phyloP scores from a whole-genome alignment of 92 coral and sea anemone species.

The Siderastrea siderea region DNA sequence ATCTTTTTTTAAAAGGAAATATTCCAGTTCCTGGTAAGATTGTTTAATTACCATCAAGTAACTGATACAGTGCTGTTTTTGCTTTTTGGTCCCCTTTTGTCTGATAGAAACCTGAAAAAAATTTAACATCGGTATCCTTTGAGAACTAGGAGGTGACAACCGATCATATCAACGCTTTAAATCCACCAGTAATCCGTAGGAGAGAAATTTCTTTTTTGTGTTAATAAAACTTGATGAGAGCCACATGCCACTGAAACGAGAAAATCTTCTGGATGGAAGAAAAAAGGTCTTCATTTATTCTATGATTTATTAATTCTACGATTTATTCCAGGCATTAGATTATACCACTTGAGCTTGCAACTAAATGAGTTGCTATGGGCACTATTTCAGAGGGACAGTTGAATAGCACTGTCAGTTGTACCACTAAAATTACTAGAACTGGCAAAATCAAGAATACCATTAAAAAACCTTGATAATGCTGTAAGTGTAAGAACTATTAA shows the following conservation, averaged over 20 bases:
- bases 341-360: no score
- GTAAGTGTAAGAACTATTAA: no score
- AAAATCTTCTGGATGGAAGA: neutral
- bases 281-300: neutral
- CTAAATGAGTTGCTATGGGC: no score
- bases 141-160: conserved; percentile 13
- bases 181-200: conserved; percentile 41
- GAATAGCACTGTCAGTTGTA: no score
- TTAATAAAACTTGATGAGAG: conserved; percentile 38
- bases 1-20: neutral
- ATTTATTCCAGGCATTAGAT: neutral
- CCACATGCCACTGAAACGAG: conserved; percentile 13
- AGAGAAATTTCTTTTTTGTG: conserved; percentile 11
- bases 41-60: no score
- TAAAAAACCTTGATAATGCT: no score
- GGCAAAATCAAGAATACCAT: no score
- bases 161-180: conserved; percentile 31
- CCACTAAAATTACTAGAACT: no score
- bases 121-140: neutral
- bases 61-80: no score
- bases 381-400: no score
- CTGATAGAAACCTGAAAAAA: neutral
- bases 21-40: neutral
- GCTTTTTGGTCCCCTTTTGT: neutral
- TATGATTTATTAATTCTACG: no score